Evolutionary conservation across 2,113 vertebrate genomes (phyloP).

Genomic region (Gavia stellata): DNA sequence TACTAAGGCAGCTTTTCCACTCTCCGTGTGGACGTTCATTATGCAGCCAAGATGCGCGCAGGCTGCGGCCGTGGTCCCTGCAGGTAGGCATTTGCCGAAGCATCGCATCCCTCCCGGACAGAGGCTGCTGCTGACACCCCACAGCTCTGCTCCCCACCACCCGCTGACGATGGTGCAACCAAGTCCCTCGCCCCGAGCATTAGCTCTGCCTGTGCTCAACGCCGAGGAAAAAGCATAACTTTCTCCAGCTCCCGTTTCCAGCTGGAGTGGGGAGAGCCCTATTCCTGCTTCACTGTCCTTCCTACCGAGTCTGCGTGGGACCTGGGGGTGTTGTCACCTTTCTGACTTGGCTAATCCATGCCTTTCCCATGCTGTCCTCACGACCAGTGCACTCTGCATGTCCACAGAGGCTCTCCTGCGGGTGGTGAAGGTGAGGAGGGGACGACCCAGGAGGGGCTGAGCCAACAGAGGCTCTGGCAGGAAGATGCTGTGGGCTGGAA

Average conservation of each 20-base stretch:
- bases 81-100: neutral
- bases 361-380: neutral
- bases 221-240: fast-evolving
- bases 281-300: neutral
- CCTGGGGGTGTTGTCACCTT: neutral
- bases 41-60: neutral
- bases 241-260: neutral
- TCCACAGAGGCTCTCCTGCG: neutral
- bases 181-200: neutral
- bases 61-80: neutral
- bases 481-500: neutral
- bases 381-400: neutral
- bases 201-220: neutral
- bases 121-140: neutral
- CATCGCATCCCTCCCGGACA: neutral
- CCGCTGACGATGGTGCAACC: fast-evolving
- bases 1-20: neutral
- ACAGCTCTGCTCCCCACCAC: neutral
- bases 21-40: neutral
- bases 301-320: neutral
- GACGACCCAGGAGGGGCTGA: neutral
- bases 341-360: neutral
- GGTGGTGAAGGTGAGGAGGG: neutral
- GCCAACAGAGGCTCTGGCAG: neutral
- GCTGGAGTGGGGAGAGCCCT: neutral